A percentile compares a stretch with the other conserved stretches of the same genome.
phyloP scores from a whole-genome alignment of 1,140 invertebrate species.

The Pristionchus pacificus region DNA sequence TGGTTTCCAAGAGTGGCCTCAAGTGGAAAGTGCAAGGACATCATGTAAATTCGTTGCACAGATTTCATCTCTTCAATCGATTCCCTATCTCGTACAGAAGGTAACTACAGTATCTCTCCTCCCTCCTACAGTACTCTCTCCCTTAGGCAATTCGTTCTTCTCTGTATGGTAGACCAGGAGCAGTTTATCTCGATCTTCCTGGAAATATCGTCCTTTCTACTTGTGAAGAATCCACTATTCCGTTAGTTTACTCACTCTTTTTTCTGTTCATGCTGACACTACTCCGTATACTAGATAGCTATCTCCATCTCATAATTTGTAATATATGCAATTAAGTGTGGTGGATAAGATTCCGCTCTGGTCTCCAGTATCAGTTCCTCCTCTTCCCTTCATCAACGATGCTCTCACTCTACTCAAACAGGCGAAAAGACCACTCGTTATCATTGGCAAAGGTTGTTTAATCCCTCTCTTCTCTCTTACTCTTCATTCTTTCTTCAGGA shows the following conservation, averaged over 20 bases:
- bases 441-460: conserved; percentile 78
- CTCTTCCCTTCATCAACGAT: conserved; percentile 66
- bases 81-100: conserved; percentile 86
- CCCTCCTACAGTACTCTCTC: background rate
- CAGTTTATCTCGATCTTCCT: conserved; percentile 81
- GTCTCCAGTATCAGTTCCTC: conserved; percentile 70
- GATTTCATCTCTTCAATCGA: conserved; percentile 74
- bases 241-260: conserved; percentile 42
- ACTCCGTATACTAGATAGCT: too few species aligned
- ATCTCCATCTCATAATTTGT: too few species aligned
- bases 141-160: conserved; percentile 70
- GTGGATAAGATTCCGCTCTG: conserved; percentile 56
- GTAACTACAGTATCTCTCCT: conserved; percentile 40
- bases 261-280: too few species aligned
- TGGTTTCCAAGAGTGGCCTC: conserved; percentile 77
- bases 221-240: conserved; percentile 60
- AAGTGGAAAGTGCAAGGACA: conserved; percentile 74
- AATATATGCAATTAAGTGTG: background rate
- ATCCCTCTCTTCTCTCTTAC: background rate
- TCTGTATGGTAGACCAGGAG: conserved; percentile 81
- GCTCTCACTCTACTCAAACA: conserved; percentile 69
- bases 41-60: conserved; percentile 85
- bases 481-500: background rate
- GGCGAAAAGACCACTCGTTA: conserved; percentile 77
- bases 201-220: conserved; percentile 71